Percentiles rank a stretch among this genome's conserved stretches.
These are phyloP conservation scores for Epinephelus malabaricus DNA, from an alignment of 2,797 vertebrate genomes.

Conservation along the genomic window DNA sequence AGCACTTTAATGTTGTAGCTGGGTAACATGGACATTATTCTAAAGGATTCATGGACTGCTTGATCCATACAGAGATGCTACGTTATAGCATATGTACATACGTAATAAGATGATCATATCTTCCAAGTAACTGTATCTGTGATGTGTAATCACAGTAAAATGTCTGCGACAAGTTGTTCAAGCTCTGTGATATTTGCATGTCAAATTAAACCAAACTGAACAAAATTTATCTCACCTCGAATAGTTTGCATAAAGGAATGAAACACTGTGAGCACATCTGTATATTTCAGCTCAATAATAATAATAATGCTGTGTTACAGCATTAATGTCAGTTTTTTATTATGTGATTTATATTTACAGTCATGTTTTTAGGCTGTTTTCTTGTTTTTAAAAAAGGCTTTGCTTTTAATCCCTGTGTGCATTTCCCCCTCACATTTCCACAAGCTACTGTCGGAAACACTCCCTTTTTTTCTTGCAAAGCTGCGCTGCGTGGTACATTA, in stretches of 20 bases:
- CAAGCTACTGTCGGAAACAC: background rate
- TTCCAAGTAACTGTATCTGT: too few relatives aligned
- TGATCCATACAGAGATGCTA: too few relatives aligned
- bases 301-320: background rate
- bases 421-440: background rate
- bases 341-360: background rate
- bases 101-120: too few relatives aligned
- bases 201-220: conserved; percentile 22
- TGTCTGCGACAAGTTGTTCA: background rate
- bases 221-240: background rate
- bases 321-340: background rate
- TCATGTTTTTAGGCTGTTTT: background rate
- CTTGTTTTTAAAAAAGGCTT: too few relatives aligned
- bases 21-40: too few relatives aligned
- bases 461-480: background rate
- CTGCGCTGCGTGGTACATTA: background rate
- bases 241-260: conserved; percentile 46
- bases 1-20: too few relatives aligned
- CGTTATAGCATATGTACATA: too few relatives aligned
- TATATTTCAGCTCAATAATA: background rate
- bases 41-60: too few relatives aligned
- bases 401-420: background rate
- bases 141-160: background rate
- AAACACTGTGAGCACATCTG: background rate
- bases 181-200: conserved; percentile 52